These are phyloP conservation scores for Chinchilla lanigera DNA, from an alignment of 2,113 vertebrate genomes.

Conservation along the genomic window DNA sequence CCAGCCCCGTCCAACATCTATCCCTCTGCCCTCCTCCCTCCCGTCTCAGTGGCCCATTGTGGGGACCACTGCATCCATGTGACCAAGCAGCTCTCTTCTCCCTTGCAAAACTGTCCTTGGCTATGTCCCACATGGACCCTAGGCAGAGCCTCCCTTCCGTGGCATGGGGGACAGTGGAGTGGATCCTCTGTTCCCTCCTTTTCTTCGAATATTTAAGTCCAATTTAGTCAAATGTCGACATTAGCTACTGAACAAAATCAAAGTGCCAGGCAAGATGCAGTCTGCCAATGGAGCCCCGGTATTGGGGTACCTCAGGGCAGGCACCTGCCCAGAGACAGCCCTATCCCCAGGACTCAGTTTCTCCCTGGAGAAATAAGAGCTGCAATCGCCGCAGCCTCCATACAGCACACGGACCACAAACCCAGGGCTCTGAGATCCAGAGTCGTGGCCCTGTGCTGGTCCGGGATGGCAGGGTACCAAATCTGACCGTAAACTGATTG, in stretches of 20 bases:
- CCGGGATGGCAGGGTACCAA: accelerated
- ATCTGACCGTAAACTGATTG: accelerated
- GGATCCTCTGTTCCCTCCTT: accelerated
- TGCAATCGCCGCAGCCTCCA: accelerated
- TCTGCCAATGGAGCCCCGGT: neutral
- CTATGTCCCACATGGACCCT: neutral
- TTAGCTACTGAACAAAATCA: no score
- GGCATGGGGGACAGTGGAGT: neutral
- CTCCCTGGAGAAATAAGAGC: neutral
- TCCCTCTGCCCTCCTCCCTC: neutral
- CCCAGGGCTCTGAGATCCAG: neutral
- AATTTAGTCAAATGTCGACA: neutral
- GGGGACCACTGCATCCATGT: accelerated
- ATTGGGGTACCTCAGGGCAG: neutral
- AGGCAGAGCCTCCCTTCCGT: neutral
- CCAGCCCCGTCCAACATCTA: accelerated
- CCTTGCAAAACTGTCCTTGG: no score
- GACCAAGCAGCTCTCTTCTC: neutral
- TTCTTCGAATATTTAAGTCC: neutral
- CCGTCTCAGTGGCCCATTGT: neutral
- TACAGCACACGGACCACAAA: accelerated
- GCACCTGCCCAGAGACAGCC: neutral
- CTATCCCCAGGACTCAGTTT: neutral
- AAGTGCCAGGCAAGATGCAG: neutral
- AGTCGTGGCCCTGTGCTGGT: neutral